These are phyloP conservation scores for Diachasmimorpha longicaudata DNA, from an alignment of 1,140 invertebrate genomes.

Conservation along the genomic window DNA sequence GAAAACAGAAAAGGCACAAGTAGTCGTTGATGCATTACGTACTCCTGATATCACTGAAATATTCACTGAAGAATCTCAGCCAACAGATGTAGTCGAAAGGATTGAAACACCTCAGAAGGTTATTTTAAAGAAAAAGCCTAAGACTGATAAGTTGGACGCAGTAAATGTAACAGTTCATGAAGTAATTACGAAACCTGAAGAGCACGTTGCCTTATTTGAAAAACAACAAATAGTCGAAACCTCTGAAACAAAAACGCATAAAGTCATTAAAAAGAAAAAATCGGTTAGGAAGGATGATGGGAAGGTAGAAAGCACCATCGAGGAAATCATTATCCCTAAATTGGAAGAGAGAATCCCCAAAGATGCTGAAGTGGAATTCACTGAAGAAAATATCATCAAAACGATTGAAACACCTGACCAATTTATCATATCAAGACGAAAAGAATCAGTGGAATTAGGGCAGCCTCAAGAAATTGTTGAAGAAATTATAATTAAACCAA, in stretches of 20 bases:
- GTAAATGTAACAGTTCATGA: slow-evolving; percentile 16
- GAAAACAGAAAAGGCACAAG: slow-evolving; percentile 26
- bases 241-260: slow-evolving; percentile 32
- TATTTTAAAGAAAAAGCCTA: slow-evolving; percentile 37
- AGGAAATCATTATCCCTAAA: slow-evolving; percentile 41
- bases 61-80: slow-evolving; percentile 3
- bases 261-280: slow-evolving; percentile 39
- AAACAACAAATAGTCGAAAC: slow-evolving; percentile 41
- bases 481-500: slow-evolving; percentile 25
- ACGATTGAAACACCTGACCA: slow-evolving; percentile 40
- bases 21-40: neutral
- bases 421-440: slow-evolving; percentile 39
- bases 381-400: slow-evolving; percentile 31
- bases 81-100: slow-evolving; percentile 23
- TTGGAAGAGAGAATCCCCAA: slow-evolving; percentile 26
- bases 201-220: slow-evolving; percentile 31
- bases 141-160: slow-evolving; percentile 26
- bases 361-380: neutral
- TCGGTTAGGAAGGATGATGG: slow-evolving; percentile 39
- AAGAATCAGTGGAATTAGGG: slow-evolving; percentile 33
- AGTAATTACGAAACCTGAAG: slow-evolving; percentile 23
- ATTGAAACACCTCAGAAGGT: slow-evolving; percentile 34
- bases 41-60: slow-evolving; percentile 12
- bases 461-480: slow-evolving; percentile 30
- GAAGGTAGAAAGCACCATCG: slow-evolving; percentile 32